phyloP scores from a whole-genome alignment of 2,113 vertebrate species.

The Apaloderma vittatum region DNA sequence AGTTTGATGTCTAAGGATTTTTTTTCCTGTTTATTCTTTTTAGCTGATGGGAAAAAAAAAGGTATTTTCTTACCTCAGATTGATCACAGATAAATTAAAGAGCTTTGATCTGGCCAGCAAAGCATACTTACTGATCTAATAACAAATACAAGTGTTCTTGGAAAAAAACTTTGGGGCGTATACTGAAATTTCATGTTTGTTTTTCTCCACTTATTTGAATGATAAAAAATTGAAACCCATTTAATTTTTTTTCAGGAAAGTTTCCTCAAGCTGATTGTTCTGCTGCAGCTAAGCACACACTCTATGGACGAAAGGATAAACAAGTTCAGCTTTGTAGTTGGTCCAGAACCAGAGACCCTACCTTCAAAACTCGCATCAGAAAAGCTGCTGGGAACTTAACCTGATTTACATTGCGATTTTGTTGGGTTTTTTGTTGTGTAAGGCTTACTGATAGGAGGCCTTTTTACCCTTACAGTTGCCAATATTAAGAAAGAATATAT shows the following conservation, averaged over 20 bases:
- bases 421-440: slow-evolving; percentile 20
- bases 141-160: slow-evolving; percentile 74
- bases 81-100: slow-evolving; percentile 70
- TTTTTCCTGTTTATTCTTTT: slow-evolving; percentile 32
- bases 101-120: slow-evolving; percentile 76
- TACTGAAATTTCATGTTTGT: slow-evolving; percentile 54
- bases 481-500: not conserved
- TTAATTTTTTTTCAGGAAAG: slow-evolving; percentile 29
- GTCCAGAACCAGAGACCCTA: not conserved
- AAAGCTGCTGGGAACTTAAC: not conserved
- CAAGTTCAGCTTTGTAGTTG: slow-evolving; percentile 69
- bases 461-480: not conserved
- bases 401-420: not conserved
- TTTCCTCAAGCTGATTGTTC: slow-evolving; percentile 73
- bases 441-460: not conserved
- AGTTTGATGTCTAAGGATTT: not conserved
- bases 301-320: slow-evolving; percentile 54
- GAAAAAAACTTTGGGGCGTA: slow-evolving; percentile 61
- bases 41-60: slow-evolving; percentile 35
- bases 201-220: slow-evolving; percentile 74
- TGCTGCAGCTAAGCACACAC: not conserved
- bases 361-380: not conserved
- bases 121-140: slow-evolving; percentile 55
- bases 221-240: slow-evolving; percentile 31
- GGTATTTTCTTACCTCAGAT: slow-evolving; percentile 47